Percentiles rank a stretch among this genome's conserved stretches.
These are phyloP conservation scores for Neolamprologus tretocephalus DNA, from an alignment of 2,113 vertebrate genomes.

Conservation along the genomic window DNA sequence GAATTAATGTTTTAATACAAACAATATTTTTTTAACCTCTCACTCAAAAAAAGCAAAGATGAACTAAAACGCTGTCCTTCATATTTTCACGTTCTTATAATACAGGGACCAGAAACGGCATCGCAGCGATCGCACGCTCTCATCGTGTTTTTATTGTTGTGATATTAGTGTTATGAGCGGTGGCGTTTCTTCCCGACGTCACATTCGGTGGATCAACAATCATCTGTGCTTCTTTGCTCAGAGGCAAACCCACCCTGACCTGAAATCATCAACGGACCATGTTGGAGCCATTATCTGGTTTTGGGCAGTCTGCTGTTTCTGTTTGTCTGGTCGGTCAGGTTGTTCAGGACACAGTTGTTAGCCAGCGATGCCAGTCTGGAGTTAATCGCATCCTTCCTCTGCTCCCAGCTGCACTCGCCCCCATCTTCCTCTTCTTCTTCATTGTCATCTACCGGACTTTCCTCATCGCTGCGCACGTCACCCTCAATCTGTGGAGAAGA, in stretches of 20 bases:
- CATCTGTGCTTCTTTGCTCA: not conserved
- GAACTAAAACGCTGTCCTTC: not conserved
- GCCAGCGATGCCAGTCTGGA: conserved; percentile 56
- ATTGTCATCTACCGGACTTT: conserved; percentile 79
- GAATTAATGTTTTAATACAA: not conserved
- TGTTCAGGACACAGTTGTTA: conserved; percentile 67
- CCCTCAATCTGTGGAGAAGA: conserved; percentile 74
- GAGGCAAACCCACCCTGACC: not conserved
- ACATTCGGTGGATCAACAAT: not conserved
- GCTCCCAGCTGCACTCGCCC: conserved; percentile 34
- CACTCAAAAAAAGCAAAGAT: not conserved
- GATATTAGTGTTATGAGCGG: not conserved
- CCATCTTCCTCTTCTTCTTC: conserved; percentile 73
- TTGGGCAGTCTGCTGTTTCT: conserved; percentile 65
- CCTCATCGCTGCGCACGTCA: conserved; percentile 88
- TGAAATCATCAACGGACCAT: conserved; percentile 39
- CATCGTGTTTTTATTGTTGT: accelerated
- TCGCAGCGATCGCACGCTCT: not conserved
- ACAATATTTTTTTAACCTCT: not conserved
- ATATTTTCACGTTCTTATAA: not conserved
- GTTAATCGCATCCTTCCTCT: conserved; percentile 55
- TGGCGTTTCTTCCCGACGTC: not conserved
- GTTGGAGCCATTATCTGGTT: conserved; percentile 58
- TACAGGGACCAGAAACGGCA: not conserved
- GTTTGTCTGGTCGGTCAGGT: conserved; percentile 67